Evolutionary conservation across 2,797 vertebrate genomes (phyloP), one percentile per base, ranked within the genome.

Genomic region (Falco cherrug): DNA sequence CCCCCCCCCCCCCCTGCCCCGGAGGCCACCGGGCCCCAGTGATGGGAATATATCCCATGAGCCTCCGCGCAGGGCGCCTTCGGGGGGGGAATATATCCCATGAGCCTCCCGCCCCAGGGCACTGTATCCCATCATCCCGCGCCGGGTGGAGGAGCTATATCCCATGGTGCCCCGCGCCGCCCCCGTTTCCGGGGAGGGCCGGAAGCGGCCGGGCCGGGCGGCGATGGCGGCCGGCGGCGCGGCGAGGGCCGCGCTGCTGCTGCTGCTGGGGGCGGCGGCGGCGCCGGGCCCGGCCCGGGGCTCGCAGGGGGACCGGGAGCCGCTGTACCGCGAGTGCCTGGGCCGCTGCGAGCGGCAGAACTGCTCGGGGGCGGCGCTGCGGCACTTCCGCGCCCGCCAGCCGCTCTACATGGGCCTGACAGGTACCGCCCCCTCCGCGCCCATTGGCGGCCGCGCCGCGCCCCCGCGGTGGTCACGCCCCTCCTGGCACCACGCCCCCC

Each of bases 371-470:
- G 97, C 97, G 57, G 98, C 98, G 37, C 98, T 99, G 59, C 97
- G 97, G 77, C 98, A 98, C 90, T 99, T 99, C 96, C 98, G 99
- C 96, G 98, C 98, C n/a, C 93, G 95, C 37, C 99, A 99, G 97
- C 99, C 99, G 84, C 99, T 98, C 45, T 99, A 99, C 98, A 99
- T 99, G 99, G 98, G 98, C 67, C 98, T 99, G 87, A 98, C 99
- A 98, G 99, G 99, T 99, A 98, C 97, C 89, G 85, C 92, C 92
- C 84, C 68, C 22, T 31, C 14, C 22, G 37, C 56, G 1, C n/a
- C n/a, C 31, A 83, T 94, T 92, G 89, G 89, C 60, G 87, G 1
- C 0, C 4, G 14, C 21, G 78, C n/a, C 45, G 3, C 96, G 91
- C 97, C 95, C 29, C 3, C 8, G 6, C 1, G 10, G n/a, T 25